Conservation (phyloP, 2,888 invertebrate genomes). For the Margaritifera margaritifera region DNA sequence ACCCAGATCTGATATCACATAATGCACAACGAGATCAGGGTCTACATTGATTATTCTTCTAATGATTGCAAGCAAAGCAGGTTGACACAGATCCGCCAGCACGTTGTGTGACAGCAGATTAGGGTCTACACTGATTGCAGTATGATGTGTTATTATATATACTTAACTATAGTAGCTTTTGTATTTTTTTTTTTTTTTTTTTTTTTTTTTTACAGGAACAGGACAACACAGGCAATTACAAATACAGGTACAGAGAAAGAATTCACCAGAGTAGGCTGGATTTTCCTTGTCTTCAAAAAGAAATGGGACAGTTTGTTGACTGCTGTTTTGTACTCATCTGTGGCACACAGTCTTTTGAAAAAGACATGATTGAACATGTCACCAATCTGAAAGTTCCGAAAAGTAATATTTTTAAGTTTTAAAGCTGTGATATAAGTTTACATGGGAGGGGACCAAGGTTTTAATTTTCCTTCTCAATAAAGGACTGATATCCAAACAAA, state of each 20-base stretch:
- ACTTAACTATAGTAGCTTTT: neutral
- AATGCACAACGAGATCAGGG: no score
- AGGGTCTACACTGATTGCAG: no score
- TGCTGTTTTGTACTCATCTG: slow-evolving; percentile 76
- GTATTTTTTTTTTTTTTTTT: neutral
- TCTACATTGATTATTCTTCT: no score
- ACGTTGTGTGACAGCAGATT: no score
- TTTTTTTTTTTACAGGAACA: slow-evolving; percentile 31
- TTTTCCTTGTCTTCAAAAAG: slow-evolving; percentile 19
- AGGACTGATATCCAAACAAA: no score
- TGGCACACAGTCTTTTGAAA: slow-evolving; percentile 78
- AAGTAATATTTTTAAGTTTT: slow-evolving; percentile 53
- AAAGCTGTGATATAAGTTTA: slow-evolving; percentile 5
- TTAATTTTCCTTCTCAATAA: no score
- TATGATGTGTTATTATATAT: no score
- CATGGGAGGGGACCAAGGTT: no score
- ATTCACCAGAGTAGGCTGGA: slow-evolving; percentile 42
- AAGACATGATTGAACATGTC: slow-evolving; percentile 72
- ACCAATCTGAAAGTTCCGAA: slow-evolving; percentile 32
- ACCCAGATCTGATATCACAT: no score
- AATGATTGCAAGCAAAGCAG: no score
- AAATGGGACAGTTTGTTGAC: slow-evolving; percentile 12
- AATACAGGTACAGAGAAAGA: slow-evolving; percentile 57
- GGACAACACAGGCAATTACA: neutral
- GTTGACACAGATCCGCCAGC: no score